A percentile compares a stretch with the other conserved stretches of the same genome.
Evolutionary conservation across 2,113 vertebrate species (phyloP).

Genomic region (Pelusios castaneus): DNA sequence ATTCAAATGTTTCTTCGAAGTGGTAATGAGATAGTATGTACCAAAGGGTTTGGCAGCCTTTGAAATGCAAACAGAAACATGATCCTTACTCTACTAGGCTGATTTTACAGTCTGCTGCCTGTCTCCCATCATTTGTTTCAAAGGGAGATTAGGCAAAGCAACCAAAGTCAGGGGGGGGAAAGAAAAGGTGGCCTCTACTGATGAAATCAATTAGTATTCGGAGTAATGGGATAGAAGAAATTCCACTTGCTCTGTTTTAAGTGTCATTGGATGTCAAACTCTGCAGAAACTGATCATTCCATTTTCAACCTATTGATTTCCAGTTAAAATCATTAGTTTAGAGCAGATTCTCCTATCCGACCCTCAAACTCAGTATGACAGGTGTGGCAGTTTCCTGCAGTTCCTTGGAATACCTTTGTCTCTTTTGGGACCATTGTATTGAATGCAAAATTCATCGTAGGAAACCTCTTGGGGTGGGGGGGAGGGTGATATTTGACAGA

Average conservation of each 20-base stretch:
- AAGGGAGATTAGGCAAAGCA: slow-evolving; percentile 3
- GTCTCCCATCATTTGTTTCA: slow-evolving; percentile 11
- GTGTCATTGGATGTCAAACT: slow-evolving; percentile 28
- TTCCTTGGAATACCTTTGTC: neutral
- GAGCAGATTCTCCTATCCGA: neutral
- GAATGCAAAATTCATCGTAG: neutral
- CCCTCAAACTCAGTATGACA: neutral
- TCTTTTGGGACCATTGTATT: neutral
- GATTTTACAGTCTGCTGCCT: neutral
- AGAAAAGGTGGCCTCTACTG: neutral
- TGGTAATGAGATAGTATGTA: too few species aligned
- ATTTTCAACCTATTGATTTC: slow-evolving; percentile 23
- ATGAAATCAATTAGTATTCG: slow-evolving; percentile 47
- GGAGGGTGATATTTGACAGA: neutral
- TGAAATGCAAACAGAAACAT: neutral
- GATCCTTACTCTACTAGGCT: neutral
- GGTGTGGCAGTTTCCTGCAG: neutral
- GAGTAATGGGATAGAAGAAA: neutral
- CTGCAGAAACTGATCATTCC: slow-evolving; percentile 10
- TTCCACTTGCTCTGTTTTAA: slow-evolving; percentile 35
- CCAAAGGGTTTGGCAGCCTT: too few species aligned
- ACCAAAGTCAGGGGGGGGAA: neutral
- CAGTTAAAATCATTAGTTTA: neutral
- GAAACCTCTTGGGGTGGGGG: neutral
- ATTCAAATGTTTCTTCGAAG: too few species aligned